phyloP scores from a whole-genome alignment of 2,113 vertebrate species.

The Larimichthys crocea region DNA sequence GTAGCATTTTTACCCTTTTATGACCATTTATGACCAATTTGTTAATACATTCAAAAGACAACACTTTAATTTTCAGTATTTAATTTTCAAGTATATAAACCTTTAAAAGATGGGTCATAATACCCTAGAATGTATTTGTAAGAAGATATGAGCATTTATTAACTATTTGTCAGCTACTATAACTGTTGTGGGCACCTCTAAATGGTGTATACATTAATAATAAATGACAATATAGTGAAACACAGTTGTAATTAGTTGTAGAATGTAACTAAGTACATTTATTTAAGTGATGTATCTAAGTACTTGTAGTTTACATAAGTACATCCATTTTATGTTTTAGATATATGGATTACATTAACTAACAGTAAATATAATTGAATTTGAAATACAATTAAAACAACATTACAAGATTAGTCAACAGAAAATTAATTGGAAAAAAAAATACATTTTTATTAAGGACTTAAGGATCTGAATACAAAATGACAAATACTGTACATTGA shows the following conservation, averaged over 20 bases:
- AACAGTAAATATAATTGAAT: too few relatives aligned
- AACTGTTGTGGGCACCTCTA: not conserved
- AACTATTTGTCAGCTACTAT: not conserved
- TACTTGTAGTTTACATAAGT: not conserved
- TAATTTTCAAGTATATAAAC: not conserved
- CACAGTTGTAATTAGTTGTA: not conserved
- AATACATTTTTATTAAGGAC: not conserved
- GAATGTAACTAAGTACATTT: too few relatives aligned
- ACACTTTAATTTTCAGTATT: not conserved
- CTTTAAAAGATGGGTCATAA: not conserved
- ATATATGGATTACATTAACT: too few relatives aligned
- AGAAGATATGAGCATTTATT: not conserved
- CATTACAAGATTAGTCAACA: not conserved
- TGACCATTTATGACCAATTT: not conserved
- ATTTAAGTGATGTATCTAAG: too few relatives aligned
- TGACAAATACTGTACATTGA: not conserved
- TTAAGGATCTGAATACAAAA: not conserved
- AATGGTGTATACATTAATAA: not conserved
- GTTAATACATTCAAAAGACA: too few relatives aligned
- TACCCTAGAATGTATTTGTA: not conserved
- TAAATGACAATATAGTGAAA: not conserved
- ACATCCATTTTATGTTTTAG: too few relatives aligned
- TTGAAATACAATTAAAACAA: too few relatives aligned
- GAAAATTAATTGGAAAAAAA: not conserved
- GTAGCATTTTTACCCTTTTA: not conserved